Evolutionary conservation across 2,888 invertebrate genomes (phyloP), one percentile per base, ranked within the genome.

Genomic region (Furcula furcula): DNA sequence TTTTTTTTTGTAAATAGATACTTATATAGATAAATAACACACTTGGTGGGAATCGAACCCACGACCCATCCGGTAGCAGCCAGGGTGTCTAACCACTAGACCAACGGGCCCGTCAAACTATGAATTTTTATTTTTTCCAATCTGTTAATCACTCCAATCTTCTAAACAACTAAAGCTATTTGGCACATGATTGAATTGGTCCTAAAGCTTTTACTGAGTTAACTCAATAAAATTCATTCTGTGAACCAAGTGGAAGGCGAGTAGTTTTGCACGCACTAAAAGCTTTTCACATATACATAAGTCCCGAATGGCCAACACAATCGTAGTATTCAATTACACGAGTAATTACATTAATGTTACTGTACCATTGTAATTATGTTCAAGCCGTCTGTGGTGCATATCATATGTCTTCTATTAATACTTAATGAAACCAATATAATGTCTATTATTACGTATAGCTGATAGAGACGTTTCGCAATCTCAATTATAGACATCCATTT

Each of bases 201-300:
- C 52, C 63, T 53, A 54, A 61, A 64, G 70, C 73, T 75, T 65
- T 73, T 68, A 70, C 55, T 41, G 50, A 40, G 62, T 53, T 72
- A 76, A 79, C 65, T 65, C 61, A 61, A 79, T 79, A 74, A 75
- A 74, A 72, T 71, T 71, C 56, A 73, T 76, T 76, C 65, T 46
- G 60, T 46, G 60, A 55, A 60, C 56, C 53, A 62, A 67, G 57
- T 58, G 57, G 60, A 64, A 66, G 65, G 63, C 59, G 50, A 53
- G 59, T 72, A 74, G 75, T 76, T 73, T 68, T 61, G 65, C 69
- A 67, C 60, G 63, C 60, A 68, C 65, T 76, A 74, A 79, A 77
- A 78, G 75, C 70, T 73, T 76, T 72, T 61, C 52, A 47, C 51
- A 40, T 59, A 55, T n/a, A n/a, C n/a, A n/a, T 47, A 55, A 61